These are phyloP conservation scores for Wasmannia auropunctata DNA, from an alignment of 1,140 invertebrate species.

Conservation along the genomic window DNA sequence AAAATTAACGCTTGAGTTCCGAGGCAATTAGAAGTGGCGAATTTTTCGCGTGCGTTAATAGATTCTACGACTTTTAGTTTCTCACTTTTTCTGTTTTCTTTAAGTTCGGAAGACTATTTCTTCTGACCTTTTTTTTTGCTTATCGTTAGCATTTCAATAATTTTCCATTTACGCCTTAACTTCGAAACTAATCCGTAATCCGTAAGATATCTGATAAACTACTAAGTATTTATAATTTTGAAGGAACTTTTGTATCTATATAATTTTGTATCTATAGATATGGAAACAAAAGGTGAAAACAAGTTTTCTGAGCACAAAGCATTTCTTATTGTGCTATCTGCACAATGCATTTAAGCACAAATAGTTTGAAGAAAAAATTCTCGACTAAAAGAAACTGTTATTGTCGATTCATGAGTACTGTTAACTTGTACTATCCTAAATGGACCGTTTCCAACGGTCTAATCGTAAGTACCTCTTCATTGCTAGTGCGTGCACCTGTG, in stretches of 20 bases:
- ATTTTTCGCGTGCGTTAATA: background rate
- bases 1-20: background rate
- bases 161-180: background rate
- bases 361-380: conserved; percentile 42
- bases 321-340: conserved; percentile 1
- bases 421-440: conserved; percentile 68
- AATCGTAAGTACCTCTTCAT: conserved; percentile 74
- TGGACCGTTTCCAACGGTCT: conserved; percentile 61
- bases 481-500: conserved; percentile 67
- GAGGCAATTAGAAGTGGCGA: background rate
- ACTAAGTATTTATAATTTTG: background rate
- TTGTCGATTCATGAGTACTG: conserved; percentile 65
- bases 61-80: background rate
- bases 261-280: too few species aligned
- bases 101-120: background rate
- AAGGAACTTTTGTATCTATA: background rate
- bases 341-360: conserved; percentile 46
- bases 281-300: background rate
- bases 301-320: background rate
- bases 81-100: background rate
- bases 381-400: conserved; percentile 33
- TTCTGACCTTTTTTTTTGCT: background rate
- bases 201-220: too few species aligned
- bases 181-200: background rate
- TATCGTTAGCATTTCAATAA: background rate